Evolutionary conservation across 1,140 invertebrate species (phyloP).

Genomic region (Bicyclus anynana): DNA sequence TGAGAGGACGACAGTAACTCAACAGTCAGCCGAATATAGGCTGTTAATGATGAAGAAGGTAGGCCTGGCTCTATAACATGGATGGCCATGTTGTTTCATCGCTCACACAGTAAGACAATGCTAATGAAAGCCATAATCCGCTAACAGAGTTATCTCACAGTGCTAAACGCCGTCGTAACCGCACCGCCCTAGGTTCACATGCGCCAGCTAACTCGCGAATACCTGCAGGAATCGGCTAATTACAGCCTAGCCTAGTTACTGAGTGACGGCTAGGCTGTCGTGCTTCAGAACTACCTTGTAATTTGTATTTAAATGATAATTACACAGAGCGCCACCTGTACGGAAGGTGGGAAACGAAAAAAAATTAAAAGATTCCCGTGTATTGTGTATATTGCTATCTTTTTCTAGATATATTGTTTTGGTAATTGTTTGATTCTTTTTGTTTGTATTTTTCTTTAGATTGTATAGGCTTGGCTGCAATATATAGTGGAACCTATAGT

Average conservation of each 20-base stretch:
- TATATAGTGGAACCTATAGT: too few species aligned
- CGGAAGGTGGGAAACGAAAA: neutral
- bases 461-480: too few species aligned
- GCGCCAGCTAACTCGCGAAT: constrained; percentile 6
- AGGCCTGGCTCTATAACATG: too few species aligned
- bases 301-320: neutral
- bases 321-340: neutral
- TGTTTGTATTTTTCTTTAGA: too few species aligned
- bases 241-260: constrained; percentile 8
- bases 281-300: neutral
- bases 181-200: neutral
- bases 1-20: too few species aligned
- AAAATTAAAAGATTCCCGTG: neutral
- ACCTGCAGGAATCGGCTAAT: constrained; percentile 8
- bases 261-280: neutral
- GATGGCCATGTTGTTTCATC: too few species aligned
- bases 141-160: constrained; percentile 1
- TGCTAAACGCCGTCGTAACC: constrained; percentile 1
- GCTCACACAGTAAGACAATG: too few species aligned
- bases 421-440: too few species aligned
- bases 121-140: neutral
- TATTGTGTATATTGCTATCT: too few species aligned
- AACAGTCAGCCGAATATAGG: too few species aligned
- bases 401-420: too few species aligned
- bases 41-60: too few species aligned